Base-by-base conservation (phyloP, 2,797 vertebrate species). In the Cynodonichthys magdalenae region DNA sequence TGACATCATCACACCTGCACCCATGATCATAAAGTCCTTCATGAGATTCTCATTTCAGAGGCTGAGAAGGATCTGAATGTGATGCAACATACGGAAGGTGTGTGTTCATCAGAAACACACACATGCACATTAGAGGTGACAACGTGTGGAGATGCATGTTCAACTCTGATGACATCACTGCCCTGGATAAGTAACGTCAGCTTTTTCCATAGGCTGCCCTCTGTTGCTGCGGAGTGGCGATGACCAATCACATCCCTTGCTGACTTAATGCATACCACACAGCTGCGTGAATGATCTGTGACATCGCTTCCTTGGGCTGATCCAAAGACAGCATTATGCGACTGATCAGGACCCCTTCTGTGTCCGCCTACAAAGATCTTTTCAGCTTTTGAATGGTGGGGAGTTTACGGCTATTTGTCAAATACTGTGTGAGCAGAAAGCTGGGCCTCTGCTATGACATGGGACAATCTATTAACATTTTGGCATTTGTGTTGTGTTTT, bases 181-280 rank as follows among this genome's bases (percentile, higher is more conserved):
- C 66, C 76, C 83, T 59, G 80, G 82, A 74, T 69, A 84, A 81
- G 82, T 77, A 74, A 78, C 74, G 20, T 67, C 68, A 70, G 52
- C 81, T 77, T 89, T 92, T 92, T 91, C 90, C 89, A 93, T 93
- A 94, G 92, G 91, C 91, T 92, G 81, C 77, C 63, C 87, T 90
- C 90, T 93, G 91, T 92, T 93, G 92, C 91, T 90, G 91, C 90
- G 90, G 88, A 88, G 81, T 83, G 77, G 80, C 80, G 87, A 90
- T 79, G 62, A 46, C 90, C 89, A 92, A 93, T 93, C 91, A 82
- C 77, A 82, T 81, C 80, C 81, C 84, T 82, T 72, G 56, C 59
- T 51, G 68, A 46, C 70, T 69, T 87, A 89, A 91, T 90, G 81
- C 90, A 92, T 90, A 92, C 87, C 89, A 84, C 84, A 81, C 51